These are phyloP conservation scores for Sebastes aleutianus DNA, from an alignment of 2,797 vertebrate genomes.

Conservation along the genomic window DNA sequence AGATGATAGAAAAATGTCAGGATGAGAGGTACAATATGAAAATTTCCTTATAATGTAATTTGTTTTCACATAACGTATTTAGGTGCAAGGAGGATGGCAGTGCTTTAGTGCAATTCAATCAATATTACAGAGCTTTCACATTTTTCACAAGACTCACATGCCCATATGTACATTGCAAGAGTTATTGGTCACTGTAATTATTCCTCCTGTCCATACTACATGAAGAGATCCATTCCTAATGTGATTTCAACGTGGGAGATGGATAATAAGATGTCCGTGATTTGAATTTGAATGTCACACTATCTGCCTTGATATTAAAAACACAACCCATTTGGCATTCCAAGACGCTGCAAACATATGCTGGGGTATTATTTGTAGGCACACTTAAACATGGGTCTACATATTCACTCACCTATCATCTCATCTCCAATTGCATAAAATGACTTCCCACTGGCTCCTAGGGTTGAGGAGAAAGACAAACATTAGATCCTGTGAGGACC, in stretches of 20 bases:
- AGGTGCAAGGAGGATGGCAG: neutral
- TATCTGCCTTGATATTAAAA: neutral
- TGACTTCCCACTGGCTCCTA: conserved; percentile 83
- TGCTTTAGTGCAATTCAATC: neutral
- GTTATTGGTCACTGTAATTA: neutral
- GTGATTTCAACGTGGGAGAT: neutral
- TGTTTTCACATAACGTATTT: neutral
- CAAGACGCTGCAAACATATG: neutral
- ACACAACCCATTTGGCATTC: neutral
- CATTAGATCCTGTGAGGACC: neutral
- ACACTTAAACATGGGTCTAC: neutral
- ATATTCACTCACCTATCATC: conserved; percentile 63
- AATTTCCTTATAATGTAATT: neutral
- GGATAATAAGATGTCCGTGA: no score
- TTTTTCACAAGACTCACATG: no score
- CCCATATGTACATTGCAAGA: neutral
- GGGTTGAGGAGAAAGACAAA: conserved; percentile 4
- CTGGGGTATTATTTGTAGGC: neutral
- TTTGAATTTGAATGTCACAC: neutral
- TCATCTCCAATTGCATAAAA: conserved; percentile 76
- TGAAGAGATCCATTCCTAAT: neutral
- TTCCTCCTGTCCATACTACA: neutral
- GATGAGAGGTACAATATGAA: neutral
- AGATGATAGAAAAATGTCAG: neutral
- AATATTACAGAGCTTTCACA: neutral